These are phyloP conservation scores for Xestia ashworthii DNA, from an alignment of 2,888 invertebrate genomes.

Conservation along the genomic window DNA sequence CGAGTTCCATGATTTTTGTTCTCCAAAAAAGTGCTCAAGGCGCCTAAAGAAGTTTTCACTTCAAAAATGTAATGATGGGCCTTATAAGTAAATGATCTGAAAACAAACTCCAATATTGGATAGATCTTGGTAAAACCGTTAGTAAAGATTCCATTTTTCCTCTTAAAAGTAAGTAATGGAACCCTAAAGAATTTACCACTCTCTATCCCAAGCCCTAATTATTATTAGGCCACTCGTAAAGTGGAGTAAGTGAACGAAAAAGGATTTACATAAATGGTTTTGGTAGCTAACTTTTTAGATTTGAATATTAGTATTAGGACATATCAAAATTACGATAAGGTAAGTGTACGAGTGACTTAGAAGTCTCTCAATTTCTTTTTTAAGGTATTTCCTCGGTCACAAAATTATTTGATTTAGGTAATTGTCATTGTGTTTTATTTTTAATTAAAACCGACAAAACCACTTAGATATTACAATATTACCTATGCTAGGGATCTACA, in stretches of 20 bases:
- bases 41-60: no score
- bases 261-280: background rate
- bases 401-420: slow-evolving; percentile 1
- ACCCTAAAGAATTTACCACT: background rate
- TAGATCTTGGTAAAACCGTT: background rate
- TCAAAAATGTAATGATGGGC: background rate
- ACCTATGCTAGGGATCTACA: slow-evolving; percentile 25
- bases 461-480: slow-evolving; percentile 46
- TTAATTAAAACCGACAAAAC: slow-evolving; percentile 50
- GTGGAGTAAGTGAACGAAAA: background rate
- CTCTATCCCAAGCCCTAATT: background rate
- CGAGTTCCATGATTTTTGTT: no score
- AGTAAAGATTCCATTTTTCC: background rate
- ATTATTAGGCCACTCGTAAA: background rate
- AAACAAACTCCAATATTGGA: background rate
- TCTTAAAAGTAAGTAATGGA: background rate
- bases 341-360: background rate
- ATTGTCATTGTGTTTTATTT: background rate
- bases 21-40: no score
- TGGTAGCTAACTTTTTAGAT: background rate
- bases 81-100: background rate
- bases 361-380: background rate
- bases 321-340: slow-evolving; percentile 40
- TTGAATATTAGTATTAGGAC: slow-evolving; percentile 34
- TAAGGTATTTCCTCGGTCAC: slow-evolving; percentile 6